Conservation (phyloP, 2,113 vertebrate species). For the human region DNA sequence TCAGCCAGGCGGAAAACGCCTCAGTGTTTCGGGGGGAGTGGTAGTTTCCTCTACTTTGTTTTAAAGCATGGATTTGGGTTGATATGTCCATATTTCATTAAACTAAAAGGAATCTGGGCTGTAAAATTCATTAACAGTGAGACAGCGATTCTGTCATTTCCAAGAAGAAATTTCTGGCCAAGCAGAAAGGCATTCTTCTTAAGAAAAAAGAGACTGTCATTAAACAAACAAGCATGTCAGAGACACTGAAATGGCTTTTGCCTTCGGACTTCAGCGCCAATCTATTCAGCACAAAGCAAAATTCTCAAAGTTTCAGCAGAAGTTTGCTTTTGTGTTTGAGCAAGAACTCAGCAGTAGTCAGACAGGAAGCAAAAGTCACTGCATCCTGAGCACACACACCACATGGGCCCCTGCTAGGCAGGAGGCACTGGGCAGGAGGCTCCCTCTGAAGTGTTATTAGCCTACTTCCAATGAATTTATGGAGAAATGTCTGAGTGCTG, state of each 20-base stretch:
- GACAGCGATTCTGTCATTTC: background rate
- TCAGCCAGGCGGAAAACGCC: background rate
- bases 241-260: conserved; percentile 28
- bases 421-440: accelerated
- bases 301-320: background rate
- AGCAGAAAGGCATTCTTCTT: conserved; percentile 44
- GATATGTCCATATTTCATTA: conserved; percentile 27
- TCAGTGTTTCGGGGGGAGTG: background rate
- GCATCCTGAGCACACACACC: accelerated
- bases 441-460: background rate
- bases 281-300: background rate
- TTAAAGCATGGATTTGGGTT: background rate
- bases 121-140: conserved; percentile 34
- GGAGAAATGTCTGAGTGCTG: background rate
- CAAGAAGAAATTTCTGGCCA: conserved; percentile 52
- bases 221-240: conserved; percentile 10
- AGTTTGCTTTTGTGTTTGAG: background rate
- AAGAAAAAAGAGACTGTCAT: conserved; percentile 15
- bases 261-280: background rate
- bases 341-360: background rate
- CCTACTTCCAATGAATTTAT: background rate
- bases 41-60: background rate
- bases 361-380: background rate
- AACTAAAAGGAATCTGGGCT: conserved; percentile 29
- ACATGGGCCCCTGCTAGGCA: accelerated